These are phyloP conservation scores for Polypedilum vanderplanki DNA, from an alignment of 1,140 invertebrate species.

Conservation along the genomic window DNA sequence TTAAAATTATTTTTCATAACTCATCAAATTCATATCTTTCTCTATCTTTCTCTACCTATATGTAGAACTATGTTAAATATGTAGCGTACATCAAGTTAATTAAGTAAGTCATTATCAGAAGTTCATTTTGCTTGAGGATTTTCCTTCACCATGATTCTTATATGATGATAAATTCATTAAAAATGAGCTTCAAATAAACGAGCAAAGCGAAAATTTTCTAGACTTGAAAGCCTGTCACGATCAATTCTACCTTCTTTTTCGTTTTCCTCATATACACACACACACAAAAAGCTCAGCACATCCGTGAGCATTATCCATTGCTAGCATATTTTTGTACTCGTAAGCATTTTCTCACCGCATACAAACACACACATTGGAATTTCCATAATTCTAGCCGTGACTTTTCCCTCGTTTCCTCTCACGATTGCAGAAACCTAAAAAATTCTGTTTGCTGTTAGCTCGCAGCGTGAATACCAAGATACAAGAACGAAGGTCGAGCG, in stretches of 20 bases:
- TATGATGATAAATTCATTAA: background rate
- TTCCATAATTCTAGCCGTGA: conserved; percentile 3
- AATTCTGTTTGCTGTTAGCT: background rate
- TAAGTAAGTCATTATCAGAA: conserved; percentile 7
- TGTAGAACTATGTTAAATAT: background rate
- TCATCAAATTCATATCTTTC: background rate
- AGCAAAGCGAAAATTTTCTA: no score
- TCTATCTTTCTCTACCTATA: background rate
- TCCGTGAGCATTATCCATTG: background rate
- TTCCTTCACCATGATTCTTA: background rate
- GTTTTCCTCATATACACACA: background rate
- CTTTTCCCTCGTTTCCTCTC: background rate
- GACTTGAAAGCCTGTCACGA: background rate
- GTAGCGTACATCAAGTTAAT: background rate
- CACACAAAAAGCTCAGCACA: background rate
- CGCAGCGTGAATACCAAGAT: background rate
- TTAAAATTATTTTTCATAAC: conserved; percentile 19
- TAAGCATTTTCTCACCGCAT: background rate
- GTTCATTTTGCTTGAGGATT: background rate
- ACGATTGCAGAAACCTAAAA: background rate
- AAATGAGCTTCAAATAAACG: background rate
- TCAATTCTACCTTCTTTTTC: background rate
- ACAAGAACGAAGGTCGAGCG: background rate
- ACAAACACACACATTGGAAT: background rate
- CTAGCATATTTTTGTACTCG: background rate